Evolutionary conservation across 1,140 invertebrate genomes (phyloP).

Genomic region (Kradibia gibbosae): DNA sequence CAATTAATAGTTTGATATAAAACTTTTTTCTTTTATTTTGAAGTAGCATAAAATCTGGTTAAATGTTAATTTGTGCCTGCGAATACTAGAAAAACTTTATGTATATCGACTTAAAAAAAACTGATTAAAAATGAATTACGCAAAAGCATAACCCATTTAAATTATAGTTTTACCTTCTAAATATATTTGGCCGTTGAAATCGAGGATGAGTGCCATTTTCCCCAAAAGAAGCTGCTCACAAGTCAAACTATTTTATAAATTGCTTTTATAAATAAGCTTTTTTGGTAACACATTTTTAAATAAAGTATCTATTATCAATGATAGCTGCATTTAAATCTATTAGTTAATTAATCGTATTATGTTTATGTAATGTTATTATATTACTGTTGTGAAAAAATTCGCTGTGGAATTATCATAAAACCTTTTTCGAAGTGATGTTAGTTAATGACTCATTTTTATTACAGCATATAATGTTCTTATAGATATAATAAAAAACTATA

Average conservation of each 20-base stretch:
- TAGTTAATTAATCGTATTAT: neutral
- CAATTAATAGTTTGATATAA: too few relatives aligned
- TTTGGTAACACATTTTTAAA: neutral
- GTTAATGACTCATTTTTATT: constrained; percentile 13
- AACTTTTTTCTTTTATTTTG: constrained; percentile 52
- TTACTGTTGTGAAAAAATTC: neutral
- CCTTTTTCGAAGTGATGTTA: neutral
- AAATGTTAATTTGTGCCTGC: constrained; percentile 35
- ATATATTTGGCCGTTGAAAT: too few relatives aligned
- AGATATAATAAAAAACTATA: too few relatives aligned
- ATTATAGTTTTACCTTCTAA: too few relatives aligned
- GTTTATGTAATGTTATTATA: neutral
- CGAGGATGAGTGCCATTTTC: neutral
- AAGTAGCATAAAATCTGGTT: constrained; percentile 40
- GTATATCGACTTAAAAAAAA: constrained; percentile 45
- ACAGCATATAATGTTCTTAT: too few relatives aligned
- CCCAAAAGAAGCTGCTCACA: neutral
- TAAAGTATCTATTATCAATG: neutral
- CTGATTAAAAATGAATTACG: neutral
- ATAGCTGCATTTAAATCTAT: neutral
- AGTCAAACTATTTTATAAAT: neutral
- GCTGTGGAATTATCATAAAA: neutral
- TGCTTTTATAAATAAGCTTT: too few relatives aligned
- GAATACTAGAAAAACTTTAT: constrained; percentile 37
- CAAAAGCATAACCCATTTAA: too few relatives aligned